Base-by-base conservation (phyloP, 30 jellyfish, hydroid and myxozoan genomes). In the Sanderia malayensis region DNA sequence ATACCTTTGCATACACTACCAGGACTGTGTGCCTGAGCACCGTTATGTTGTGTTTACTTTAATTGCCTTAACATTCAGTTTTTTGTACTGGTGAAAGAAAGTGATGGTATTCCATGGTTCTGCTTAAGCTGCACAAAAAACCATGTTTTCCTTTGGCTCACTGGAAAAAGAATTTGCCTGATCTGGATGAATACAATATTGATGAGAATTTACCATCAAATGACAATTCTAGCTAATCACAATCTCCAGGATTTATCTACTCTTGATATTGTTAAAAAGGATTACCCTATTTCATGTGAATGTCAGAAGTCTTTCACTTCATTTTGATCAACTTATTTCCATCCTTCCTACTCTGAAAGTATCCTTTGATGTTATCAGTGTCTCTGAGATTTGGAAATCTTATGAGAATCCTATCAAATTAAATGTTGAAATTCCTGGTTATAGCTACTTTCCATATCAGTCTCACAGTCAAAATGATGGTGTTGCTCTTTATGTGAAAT, bases 271-370 rank as follows among this genome's bases (percentile, higher is more conserved):
- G 58, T 58, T 44, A 33, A 32, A 8, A 58, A 31, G 30, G 86
- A 62, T 60, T 22, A 33, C 79, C 37, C 20, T 74, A 45, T 22
- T 74, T 58, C 78, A 74, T 32, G 60, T 74, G 70, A 74, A 74
- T 74, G 27, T 74, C 4, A 27, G 79, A 34, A 74, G 69, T 24
- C 78, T 74, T 74, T 73, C 85, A 57, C 76, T 27, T 59, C 78
- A 58, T 58, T 74, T 60, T 74, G 70, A 74, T 60, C 74, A 71
- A 28, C 83, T 71, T 69, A 61, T 28, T 61, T 57, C 68, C 6
- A 41, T 15, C 55, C 55, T 41, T 41, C 11, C 55, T 41, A 66
- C 70, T 66, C 78, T 66, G 69, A 66, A 66, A 66, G 32, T 28
- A 31, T 17, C 27, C 63, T 66, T 31, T 66, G 78, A 66, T 66